Evolutionary conservation across 2,888 invertebrate genomes (phyloP).

Genomic region (Drosophila ezoana): DNA sequence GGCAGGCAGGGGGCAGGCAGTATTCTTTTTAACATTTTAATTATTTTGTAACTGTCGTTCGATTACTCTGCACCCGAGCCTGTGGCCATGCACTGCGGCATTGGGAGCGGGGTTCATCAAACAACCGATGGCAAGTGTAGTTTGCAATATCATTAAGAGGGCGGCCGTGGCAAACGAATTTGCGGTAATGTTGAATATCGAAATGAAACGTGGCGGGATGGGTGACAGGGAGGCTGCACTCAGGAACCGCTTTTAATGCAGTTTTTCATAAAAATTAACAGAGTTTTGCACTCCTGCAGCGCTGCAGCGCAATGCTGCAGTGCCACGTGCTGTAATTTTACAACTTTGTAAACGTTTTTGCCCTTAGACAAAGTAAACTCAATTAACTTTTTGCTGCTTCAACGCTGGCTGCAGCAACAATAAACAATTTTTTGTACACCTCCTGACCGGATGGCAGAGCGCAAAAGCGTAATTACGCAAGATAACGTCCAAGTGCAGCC

Average conservation of each 20-base stretch:
- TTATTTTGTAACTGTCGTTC: slow-evolving; percentile 55
- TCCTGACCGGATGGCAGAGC: slow-evolving; percentile 33
- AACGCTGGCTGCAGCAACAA: slow-evolving; percentile 62
- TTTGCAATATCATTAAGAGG: slow-evolving; percentile 68
- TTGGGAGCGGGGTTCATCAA: slow-evolving; percentile 38
- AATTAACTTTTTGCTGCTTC: slow-evolving; percentile 77
- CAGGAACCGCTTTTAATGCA: slow-evolving; percentile 48
- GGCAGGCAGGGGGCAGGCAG: not conserved
- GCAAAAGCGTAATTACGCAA: slow-evolving; percentile 69
- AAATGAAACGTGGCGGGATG: not conserved
- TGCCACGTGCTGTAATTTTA: slow-evolving; percentile 61
- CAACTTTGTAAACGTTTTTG: slow-evolving; percentile 79
- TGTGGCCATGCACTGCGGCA: slow-evolving; percentile 6
- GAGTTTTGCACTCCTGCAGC: slow-evolving; percentile 54
- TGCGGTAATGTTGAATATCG: slow-evolving; percentile 26
- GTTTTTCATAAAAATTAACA: slow-evolving; percentile 71
- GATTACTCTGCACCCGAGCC: slow-evolving; percentile 37
- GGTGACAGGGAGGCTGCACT: slow-evolving; percentile 1
- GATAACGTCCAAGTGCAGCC: slow-evolving; percentile 77
- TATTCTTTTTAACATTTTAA: slow-evolving; percentile 50
- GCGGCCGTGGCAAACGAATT: slow-evolving; percentile 49
- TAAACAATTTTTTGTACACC: slow-evolving; percentile 69
- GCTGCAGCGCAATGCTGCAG: slow-evolving; percentile 32
- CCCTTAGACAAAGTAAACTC: slow-evolving; percentile 75
- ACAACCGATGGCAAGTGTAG: slow-evolving; percentile 58